These are phyloP conservation scores for Pungitius pungitius DNA, from an alignment of 2,113 vertebrate genomes.

Conservation along the genomic window DNA sequence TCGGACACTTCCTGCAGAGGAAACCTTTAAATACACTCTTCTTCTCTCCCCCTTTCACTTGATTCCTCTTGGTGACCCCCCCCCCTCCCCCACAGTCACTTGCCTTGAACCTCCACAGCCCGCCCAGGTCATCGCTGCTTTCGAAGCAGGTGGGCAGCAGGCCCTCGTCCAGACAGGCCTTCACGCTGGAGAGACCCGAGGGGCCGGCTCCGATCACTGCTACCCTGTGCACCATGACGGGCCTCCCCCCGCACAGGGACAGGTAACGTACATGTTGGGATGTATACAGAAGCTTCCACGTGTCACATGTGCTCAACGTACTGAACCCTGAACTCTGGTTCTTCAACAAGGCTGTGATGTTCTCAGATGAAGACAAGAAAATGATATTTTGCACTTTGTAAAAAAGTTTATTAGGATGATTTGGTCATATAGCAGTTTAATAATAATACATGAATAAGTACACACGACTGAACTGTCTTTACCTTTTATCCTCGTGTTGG, in stretches of 20 bases:
- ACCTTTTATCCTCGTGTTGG: no score
- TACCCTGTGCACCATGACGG: constrained; percentile 73
- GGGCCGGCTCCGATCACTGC: constrained; percentile 87
- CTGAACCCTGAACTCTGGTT: no score
- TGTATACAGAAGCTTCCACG: no score
- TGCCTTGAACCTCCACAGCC: constrained; percentile 88
- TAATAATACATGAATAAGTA: no score
- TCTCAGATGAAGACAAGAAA: no score
- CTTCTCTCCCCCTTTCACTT: background rate
- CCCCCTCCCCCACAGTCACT: background rate
- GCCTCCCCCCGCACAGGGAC: background rate
- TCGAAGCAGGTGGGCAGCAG: constrained; percentile 90
- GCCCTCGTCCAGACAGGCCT: constrained; percentile 87
- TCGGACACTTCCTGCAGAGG: constrained; percentile 67
- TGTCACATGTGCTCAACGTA: no score
- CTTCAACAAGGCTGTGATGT: no score
- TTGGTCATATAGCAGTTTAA: no score
- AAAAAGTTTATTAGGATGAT: no score
- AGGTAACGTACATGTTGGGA: no score
- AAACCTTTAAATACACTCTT: background rate
- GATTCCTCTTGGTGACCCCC: background rate
- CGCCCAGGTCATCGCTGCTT: constrained; percentile 84
- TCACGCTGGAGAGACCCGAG: constrained; percentile 83
- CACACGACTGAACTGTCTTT: no score
- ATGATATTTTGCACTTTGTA: no score